Base-by-base conservation (phyloP, 2,797 vertebrate genomes). In the Sebastolobus alascanus region DNA sequence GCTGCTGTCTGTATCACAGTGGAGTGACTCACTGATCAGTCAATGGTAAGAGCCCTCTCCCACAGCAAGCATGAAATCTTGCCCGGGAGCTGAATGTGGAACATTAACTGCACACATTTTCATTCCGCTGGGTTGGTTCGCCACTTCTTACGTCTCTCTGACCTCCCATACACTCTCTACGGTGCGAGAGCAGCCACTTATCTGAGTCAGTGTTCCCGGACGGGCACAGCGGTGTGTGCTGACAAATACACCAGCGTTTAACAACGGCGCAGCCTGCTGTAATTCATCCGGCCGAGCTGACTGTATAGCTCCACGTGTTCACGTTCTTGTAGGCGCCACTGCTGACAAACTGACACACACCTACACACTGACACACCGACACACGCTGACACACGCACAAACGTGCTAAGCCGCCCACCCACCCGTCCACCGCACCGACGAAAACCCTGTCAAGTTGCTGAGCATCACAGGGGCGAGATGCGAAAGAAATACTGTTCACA, bases 11-110 rank as follows among this genome's bases (percentile, higher is more conserved):
- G 85, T 86, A 87, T 92, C 89, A 89, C 87, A 86, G 86, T 69
- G 84, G 84, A 91, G 84, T 94, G 93, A 93, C 88, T 93, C 92
- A 94, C 80, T 58, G 75, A 91, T 93, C 92, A 92, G 86, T 94
- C 92, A 91, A 90, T 92, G 90, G 92, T 86, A 81, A 88, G 89
- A 93, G 84, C 83, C 85, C 69, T 81, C 84, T 90, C 84, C 85
- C 83, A 89, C 83, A 83, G 87, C 75, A 86, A 71, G 87, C 90
- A 89, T 91, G 82, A 91, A 91, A 92, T 90, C 88, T 84, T 90
- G 89, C 91, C 90, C 77, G 65, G 80, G 82, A 92, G 94, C 90
- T 84, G 80, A 93, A 89, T 79, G 69, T 81, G 70, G 83, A 89
- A 86, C 56, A 79, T 90, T 85, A 92, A 88, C 86, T 59, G 78